A percentile compares a stretch with the other conserved stretches of the same genome.
Evolutionary conservation across 2,113 vertebrate genomes (phyloP).

Genomic region (Catharus minimus): DNA sequence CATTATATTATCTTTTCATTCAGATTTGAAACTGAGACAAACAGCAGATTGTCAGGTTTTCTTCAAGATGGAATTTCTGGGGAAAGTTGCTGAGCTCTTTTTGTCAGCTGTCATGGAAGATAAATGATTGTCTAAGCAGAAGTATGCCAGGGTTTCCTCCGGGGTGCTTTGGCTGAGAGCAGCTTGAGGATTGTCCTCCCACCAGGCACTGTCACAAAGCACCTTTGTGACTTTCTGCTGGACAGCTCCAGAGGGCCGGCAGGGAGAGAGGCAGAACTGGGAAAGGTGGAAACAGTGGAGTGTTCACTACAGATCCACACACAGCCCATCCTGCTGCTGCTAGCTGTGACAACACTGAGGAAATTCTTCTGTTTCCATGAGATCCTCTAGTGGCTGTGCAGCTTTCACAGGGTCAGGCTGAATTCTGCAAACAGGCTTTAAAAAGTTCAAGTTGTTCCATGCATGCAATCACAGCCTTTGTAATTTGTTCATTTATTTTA

Average conservation of each 20-base stretch:
- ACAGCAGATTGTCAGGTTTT: neutral
- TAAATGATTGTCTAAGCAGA: neutral
- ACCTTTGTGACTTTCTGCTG: neutral
- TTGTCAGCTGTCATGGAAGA: neutral
- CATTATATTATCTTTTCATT: slow-evolving; percentile 5
- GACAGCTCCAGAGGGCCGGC: neutral
- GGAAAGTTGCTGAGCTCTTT: neutral
- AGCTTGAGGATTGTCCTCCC: neutral
- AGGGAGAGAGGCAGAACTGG: neutral
- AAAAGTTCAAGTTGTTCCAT: neutral
- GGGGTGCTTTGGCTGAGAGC: neutral
- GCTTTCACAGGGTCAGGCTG: neutral
- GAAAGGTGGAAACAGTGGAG: neutral
- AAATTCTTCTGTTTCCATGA: neutral
- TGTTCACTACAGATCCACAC: fast-evolving
- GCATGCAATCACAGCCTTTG: neutral
- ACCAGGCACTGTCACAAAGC: neutral
- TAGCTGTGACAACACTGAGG: neutral
- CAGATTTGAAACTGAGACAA: slow-evolving; percentile 13
- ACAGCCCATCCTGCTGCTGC: neutral
- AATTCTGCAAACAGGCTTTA: neutral
- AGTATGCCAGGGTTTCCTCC: neutral
- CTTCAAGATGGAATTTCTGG: neutral
- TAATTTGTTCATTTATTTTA: neutral
- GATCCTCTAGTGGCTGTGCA: neutral